Evolutionary conservation across 2,113 vertebrate species (phyloP), one percentile per base, ranked within the genome.

Genomic region (Vanacampus margaritifer): DNA sequence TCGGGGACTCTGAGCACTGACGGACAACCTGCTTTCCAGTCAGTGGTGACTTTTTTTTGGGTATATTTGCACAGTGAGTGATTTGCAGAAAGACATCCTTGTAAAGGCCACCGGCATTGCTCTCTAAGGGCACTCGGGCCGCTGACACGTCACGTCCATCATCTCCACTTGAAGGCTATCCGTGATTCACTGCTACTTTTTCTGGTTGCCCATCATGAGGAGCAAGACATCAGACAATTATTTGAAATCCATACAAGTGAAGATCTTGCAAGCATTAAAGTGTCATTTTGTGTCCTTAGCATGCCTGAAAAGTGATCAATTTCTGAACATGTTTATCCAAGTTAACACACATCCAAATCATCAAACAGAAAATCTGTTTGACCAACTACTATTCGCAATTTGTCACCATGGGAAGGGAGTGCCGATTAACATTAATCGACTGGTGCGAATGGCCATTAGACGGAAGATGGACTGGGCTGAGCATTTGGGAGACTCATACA

Each of bases 101-200:
- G 81, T 81, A 78, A 84, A 81, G 84, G 83, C 89, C 88, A 88
- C 84, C 82, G 57, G 72, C 82, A 64, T 39, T 19, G 74, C 82
- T 81, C 86, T 88, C 80, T 28, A 71, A 84, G 82, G 87, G 79
- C 79, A 71, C 73, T 60, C 61, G 13, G 62, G 53, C 84, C 76
- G 89, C 75, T 88, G 87, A 90, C 84, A 88, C 62, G 46, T 72
- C 57, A 19, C 76, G 83, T 90, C 90, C 66, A 80, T 91, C 89
- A 91, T 83, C 89, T 80, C 83, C 45, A 60, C 57, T 61, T 68
- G 1, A 19, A 14, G 62, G 68, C 79, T 86, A 83, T 86, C 84
- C 84, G 81, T 74, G 24, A 74, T 62, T 50, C 12, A 14, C n/a
- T 6, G 12, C 48, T 13, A 14, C 63, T 65, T 69, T 62, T 46